A percentile compares a stretch with the other conserved stretches of the same genome.
Conservation (phyloP, 1,140 invertebrate genomes). For the Drosophila ercepeae region DNA sequence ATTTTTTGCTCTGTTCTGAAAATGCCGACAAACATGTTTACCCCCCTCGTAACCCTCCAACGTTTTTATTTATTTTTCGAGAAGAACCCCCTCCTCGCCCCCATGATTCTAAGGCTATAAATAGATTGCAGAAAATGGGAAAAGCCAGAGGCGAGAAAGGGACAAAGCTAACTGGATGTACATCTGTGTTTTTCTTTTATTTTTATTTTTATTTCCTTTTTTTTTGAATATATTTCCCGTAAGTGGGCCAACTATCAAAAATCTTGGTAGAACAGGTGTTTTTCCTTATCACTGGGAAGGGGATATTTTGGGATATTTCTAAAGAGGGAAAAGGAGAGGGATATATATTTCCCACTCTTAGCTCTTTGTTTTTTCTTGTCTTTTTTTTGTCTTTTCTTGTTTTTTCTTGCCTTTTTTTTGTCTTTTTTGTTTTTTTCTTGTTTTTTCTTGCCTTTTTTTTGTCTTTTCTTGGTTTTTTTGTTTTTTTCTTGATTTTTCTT, state of each 20-base stretch:
- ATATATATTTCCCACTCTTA: too few relatives aligned
- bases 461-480: too few relatives aligned
- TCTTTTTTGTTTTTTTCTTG: too few relatives aligned
- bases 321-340: too few relatives aligned
- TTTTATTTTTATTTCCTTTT: background rate
- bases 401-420: too few relatives aligned
- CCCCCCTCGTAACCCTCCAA: background rate
- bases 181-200: background rate
- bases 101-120: constrained; percentile 25
- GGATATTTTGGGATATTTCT: too few relatives aligned
- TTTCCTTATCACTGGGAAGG: background rate
- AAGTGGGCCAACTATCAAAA: constrained; percentile 4
- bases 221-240: background rate
- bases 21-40: constrained; percentile 46
- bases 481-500: too few relatives aligned
- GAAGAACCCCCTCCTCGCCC: background rate
- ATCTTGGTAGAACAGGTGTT: constrained; percentile 14
- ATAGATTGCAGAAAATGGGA: constrained; percentile 31
- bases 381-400: too few relatives aligned
- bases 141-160: constrained; percentile 16
- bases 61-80: background rate
- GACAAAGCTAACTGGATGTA: constrained; percentile 4
- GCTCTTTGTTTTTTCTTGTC: too few relatives aligned
- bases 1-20: constrained; percentile 1
- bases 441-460: too few relatives aligned